Evolutionary conservation across 2,797 vertebrate species (phyloP).

Genomic region (Smutsia gigantea): DNA sequence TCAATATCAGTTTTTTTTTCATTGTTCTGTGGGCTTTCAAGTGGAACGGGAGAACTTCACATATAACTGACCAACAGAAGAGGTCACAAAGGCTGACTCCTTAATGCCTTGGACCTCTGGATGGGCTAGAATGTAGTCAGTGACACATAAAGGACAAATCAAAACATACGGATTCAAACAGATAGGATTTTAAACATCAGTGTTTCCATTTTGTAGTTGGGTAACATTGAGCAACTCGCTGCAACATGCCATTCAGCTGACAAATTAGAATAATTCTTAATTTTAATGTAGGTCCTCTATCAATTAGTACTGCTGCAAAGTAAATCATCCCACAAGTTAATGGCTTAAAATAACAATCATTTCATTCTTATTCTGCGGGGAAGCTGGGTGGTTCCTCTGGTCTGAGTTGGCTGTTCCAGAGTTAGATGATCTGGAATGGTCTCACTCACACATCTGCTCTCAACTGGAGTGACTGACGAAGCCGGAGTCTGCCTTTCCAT

Average conservation of each 20-base stretch:
- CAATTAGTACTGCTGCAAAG: background rate
- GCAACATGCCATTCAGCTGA: background rate
- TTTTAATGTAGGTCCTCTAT: background rate
- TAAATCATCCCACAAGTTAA: background rate
- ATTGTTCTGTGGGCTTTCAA: background rate
- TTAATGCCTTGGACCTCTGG: background rate
- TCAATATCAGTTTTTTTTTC: background rate
- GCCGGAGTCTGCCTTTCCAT: background rate
- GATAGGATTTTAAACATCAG: background rate
- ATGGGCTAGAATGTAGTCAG: background rate
- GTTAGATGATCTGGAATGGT: background rate
- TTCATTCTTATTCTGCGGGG: background rate
- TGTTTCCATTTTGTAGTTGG: background rate
- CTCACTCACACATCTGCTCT: background rate
- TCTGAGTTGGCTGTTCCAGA: background rate
- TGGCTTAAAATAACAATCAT: background rate
- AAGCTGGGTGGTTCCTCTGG: background rate
- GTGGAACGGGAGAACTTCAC: background rate
- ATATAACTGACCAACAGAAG: background rate
- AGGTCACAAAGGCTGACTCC: too few relatives aligned
- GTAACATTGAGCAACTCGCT: background rate
- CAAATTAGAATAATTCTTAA: background rate
- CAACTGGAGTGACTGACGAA: background rate
- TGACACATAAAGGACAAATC: background rate
- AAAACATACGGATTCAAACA: background rate